A percentile compares a stretch with the other conserved stretches of the same genome.
phyloP scores from a whole-genome alignment of 2,888 invertebrate species.

The Drosophila lutescens region DNA sequence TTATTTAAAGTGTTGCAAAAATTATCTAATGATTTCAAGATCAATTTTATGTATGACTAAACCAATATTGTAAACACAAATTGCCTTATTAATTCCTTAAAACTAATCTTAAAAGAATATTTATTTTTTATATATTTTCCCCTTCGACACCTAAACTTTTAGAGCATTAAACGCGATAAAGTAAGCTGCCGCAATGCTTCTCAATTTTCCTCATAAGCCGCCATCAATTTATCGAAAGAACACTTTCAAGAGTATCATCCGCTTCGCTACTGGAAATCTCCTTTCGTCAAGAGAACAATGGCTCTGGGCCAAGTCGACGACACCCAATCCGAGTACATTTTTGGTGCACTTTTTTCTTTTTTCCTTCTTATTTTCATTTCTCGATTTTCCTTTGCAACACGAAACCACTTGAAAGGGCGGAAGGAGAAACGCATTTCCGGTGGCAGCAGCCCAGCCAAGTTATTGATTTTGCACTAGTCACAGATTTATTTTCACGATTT shows the following conservation, averaged over 20 bases:
- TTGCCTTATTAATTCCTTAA: no score
- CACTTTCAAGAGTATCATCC: conserved; percentile 6
- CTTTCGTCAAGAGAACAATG: conserved; percentile 50
- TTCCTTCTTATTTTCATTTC: conserved; percentile 26
- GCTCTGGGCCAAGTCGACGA: conserved; percentile 58
- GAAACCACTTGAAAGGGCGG: conserved; percentile 61
- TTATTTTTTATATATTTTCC: not conserved
- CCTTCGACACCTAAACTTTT: not conserved
- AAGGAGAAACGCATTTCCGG: conserved; percentile 35
- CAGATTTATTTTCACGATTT: conserved; percentile 60
- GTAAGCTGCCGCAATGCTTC: not conserved
- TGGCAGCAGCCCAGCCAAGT: conserved; percentile 25
- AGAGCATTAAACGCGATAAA: not conserved
- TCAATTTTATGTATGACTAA: no score
- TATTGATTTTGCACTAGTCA: conserved; percentile 72
- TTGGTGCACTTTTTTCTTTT: conserved; percentile 44
- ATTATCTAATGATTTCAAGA: no score
- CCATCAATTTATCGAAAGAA: no score
- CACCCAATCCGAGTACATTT: conserved; percentile 37
- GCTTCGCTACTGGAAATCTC: conserved; percentile 9
- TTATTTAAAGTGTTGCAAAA: no score
- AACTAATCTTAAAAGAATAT: no score
- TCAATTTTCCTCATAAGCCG: not conserved
- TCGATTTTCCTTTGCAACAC: conserved; percentile 47
- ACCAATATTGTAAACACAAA: no score